These are phyloP conservation scores for Caenorhabditis briggsae DNA, from an alignment of 1,140 invertebrate genomes.

Conservation along the genomic window DNA sequence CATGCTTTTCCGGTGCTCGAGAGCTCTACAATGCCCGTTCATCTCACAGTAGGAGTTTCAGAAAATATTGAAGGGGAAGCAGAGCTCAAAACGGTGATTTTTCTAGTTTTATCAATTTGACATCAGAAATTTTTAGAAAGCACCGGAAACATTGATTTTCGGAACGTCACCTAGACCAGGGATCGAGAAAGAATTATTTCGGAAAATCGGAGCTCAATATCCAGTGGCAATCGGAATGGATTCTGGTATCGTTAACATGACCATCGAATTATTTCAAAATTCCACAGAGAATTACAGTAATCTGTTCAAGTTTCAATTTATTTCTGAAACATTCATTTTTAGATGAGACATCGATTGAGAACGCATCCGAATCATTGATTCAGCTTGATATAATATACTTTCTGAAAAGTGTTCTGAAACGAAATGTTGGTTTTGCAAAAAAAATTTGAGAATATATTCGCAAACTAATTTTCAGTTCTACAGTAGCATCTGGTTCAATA, in stretches of 20 bases:
- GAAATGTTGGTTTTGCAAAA: neutral
- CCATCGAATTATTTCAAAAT: neutral
- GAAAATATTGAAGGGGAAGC: neutral
- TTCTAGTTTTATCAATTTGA: neutral
- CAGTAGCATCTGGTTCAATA: neutral
- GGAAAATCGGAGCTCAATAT: neutral
- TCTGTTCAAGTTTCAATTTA: neutral
- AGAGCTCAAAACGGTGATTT: neutral
- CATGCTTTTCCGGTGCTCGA: neutral
- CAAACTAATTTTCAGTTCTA: neutral
- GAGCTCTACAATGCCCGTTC: neutral
- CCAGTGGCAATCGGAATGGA: neutral
- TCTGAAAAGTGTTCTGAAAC: constrained; percentile 10
- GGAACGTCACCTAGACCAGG: neutral
- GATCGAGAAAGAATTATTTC: neutral
- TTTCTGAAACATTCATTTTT: neutral
- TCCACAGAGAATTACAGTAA: no score
- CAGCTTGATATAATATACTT: constrained; percentile 6
- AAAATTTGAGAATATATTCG: no score
- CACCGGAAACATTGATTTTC: neutral
- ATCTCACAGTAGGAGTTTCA: neutral
- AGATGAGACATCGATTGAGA: neutral
- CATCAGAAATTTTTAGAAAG: neutral
- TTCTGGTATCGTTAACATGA: neutral
- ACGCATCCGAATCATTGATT: neutral